Conservation (phyloP, 30 jellyfish, hydroid and myxozoan species). For the Cassiopea xamachana region DNA sequence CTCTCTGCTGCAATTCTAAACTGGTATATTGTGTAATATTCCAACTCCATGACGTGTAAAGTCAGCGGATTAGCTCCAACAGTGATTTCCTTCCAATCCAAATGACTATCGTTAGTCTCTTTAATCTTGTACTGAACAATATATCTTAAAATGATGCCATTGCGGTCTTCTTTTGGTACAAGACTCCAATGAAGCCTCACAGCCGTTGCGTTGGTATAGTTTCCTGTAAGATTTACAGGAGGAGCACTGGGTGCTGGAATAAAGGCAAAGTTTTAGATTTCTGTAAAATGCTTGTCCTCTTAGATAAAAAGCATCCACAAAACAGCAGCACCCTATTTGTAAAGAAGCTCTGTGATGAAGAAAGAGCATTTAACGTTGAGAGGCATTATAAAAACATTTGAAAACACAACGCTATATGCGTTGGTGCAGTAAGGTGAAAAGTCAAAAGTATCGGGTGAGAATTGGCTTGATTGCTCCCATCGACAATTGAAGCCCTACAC, state of each 20-base stretch:
- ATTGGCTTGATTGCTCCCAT: no score
- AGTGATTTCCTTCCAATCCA: background rate
- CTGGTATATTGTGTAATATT: background rate
- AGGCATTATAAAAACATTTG: no score
- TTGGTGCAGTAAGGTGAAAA: no score
- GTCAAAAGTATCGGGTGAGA: no score
- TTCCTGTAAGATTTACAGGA: slow-evolving; percentile 17
- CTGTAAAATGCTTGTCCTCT: background rate
- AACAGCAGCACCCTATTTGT: no score
- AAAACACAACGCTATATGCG: no score
- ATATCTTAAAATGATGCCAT: slow-evolving; percentile 38
- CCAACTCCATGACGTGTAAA: background rate
- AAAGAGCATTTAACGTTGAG: no score
- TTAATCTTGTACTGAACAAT: slow-evolving; percentile 14
- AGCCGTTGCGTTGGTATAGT: slow-evolving; percentile 31
- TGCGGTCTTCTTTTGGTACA: slow-evolving; percentile 35
- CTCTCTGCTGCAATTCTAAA: slow-evolving; percentile 12
- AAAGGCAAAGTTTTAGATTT: background rate
- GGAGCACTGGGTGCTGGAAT: slow-evolving; percentile 47
- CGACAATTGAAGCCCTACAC: no score
- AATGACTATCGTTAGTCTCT: background rate
- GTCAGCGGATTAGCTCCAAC: background rate
- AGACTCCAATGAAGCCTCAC: slow-evolving; percentile 23
- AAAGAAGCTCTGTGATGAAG: no score
- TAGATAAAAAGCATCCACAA: no score